Evolutionary conservation across 2,113 vertebrate species (phyloP).

Genomic region (Macheiramphus alcinus): DNA sequence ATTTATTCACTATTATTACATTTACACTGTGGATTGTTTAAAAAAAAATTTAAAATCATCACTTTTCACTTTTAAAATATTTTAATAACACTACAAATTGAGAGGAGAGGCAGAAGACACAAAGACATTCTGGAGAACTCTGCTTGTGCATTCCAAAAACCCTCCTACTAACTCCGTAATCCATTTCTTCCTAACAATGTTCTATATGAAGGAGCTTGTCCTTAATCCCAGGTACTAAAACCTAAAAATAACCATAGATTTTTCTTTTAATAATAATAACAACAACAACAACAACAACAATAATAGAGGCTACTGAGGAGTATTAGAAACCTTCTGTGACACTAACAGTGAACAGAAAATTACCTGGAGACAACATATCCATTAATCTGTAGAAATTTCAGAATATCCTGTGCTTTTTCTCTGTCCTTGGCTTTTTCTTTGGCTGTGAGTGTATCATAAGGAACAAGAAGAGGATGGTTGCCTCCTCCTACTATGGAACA

Average conservation of each 20-base stretch:
- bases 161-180: neutral
- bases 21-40: neutral
- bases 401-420: slow-evolving; percentile 94
- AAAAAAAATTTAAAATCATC: neutral
- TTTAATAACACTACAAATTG: neutral
- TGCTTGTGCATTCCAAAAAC: neutral
- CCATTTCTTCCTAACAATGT: neutral
- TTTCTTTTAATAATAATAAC: neutral
- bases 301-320: neutral
- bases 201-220: neutral
- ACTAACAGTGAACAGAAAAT: neutral
- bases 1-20: neutral
- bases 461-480: slow-evolving; percentile 92
- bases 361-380: slow-evolving; percentile 92
- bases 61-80: neutral
- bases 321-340: neutral
- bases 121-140: neutral
- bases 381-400: slow-evolving; percentile 96
- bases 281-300: too few relatives aligned
- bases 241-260: neutral
- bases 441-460: slow-evolving; percentile 93
- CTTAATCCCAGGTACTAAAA: neutral
- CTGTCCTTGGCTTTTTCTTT: slow-evolving; percentile 96
- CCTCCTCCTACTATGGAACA: slow-evolving; percentile 81
- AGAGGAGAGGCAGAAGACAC: neutral